Evolutionary conservation across 2,113 vertebrate species (phyloP).

Genomic region (Zosterops lateralis): DNA sequence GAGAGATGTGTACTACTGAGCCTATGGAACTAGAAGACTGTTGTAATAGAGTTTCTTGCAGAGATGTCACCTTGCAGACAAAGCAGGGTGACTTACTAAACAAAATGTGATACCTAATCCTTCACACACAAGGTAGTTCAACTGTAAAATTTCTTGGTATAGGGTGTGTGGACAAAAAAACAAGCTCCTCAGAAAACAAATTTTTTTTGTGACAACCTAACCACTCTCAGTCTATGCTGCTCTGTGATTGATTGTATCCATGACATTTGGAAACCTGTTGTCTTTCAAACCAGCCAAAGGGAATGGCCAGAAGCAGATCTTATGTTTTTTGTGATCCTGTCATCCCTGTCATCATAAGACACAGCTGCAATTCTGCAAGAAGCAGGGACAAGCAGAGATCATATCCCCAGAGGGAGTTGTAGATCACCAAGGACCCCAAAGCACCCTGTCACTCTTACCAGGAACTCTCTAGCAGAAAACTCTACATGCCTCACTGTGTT

Average conservation of each 20-base stretch:
- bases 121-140: neutral
- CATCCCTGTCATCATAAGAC: neutral
- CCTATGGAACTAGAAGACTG: neutral
- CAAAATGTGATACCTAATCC: neutral
- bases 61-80: neutral
- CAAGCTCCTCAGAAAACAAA: neutral
- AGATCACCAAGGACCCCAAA: neutral
- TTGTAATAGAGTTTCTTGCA: neutral
- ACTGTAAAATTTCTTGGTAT: neutral
- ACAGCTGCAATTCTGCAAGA: neutral
- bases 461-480: neutral
- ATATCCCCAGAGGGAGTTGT: neutral
- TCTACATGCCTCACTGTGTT: neutral
- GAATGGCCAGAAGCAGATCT: neutral
- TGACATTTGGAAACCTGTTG: accelerated
- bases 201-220: neutral
- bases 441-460: no score
- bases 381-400: neutral
- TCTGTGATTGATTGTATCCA: neutral
- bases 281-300: neutral
- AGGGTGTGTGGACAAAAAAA: neutral
- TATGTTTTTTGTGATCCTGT: neutral
- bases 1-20: neutral
- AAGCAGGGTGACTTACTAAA: neutral
- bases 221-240: neutral